Conservation (phyloP, 2,888 invertebrate species). For the Drosophila prostipennis region DNA sequence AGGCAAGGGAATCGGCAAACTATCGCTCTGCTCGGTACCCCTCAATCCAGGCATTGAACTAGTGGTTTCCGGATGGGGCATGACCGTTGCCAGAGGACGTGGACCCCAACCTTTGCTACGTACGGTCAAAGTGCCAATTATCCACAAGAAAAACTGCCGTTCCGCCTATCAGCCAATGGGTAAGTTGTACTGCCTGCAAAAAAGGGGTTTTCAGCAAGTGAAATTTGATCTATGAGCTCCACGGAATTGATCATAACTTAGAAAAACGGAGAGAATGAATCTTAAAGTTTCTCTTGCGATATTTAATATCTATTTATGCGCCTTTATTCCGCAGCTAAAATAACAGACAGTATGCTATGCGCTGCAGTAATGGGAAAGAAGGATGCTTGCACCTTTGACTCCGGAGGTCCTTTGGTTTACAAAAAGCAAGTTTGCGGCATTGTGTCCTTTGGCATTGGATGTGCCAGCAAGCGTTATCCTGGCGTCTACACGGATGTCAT, state of each 20-base stretch:
- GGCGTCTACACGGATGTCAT: conserved; percentile 91
- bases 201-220: too few species aligned
- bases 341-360: conserved; percentile 70
- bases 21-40: conserved; percentile 16
- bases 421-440: conserved; percentile 85
- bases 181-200: not conserved
- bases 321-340: not conserved
- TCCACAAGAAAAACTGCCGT: conserved; percentile 39
- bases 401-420: conserved; percentile 75
- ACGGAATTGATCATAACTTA: too few species aligned
- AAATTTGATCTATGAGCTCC: too few species aligned
- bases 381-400: conserved; percentile 77
- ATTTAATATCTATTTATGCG: too few species aligned
- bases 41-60: conserved; percentile 16
- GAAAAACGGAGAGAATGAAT: too few species aligned
- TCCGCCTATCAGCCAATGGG: conserved; percentile 22
- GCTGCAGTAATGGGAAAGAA: conserved; percentile 53
- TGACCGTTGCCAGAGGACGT: conserved; percentile 9
- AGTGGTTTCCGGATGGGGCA: conserved; percentile 62
- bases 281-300: too few species aligned
- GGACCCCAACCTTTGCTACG: conserved; percentile 32
- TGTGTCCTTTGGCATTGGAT: conserved; percentile 86
- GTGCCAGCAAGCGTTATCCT: conserved; percentile 86
- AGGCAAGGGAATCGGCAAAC: conserved; percentile 28
- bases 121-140: conserved; percentile 51